Evolutionary conservation across 2,797 vertebrate genomes (phyloP), one percentile per base, ranked within the genome.

Genomic region (Amazonetta brasiliensis): DNA sequence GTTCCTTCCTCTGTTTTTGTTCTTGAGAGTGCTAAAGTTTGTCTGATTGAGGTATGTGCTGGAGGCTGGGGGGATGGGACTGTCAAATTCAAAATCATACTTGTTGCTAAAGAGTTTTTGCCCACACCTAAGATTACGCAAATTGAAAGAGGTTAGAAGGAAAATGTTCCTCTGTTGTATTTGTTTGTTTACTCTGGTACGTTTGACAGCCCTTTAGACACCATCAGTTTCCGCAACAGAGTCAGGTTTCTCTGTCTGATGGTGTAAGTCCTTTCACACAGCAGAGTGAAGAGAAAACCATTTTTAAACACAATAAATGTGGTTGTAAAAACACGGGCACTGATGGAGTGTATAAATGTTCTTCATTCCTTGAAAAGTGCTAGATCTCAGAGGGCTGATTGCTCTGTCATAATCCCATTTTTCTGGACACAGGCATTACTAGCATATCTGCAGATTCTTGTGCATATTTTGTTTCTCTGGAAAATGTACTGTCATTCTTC

Each of bases 181-280:
- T 92, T 97, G 76, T 91, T 96, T 95, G 64, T 94, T 96, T 93
- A 94, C 59, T 21, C 14, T 81, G 30, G 20, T 30, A 8, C 19
- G 28, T 92, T 86, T 94, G 71, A 84, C 76, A 88, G 63, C 39
- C 44, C 67, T 88, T 88, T 67, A 68, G 44, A 81, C 72, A 84
- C 39, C 31, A 28, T 20, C 52, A 14, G 11, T 71, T 88, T 44
- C 31, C 20, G 6, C 35, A 44, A 5, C 1, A 73, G 56, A 63
- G 33, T 89, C 39, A 88, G 48, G 55, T 90, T 90, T 92, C 87
- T 79, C 83, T 91, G 63, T 41, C 37, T 84, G 48, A 48, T 87
- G n/a, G 15, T 68, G 33, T 9, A 44, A 81, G 41, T 35, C 41
- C 31, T 83, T 91, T 91, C 83, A 91, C 3, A 13, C 9, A 87